Evolutionary conservation across 2,113 vertebrate genomes (phyloP).

Genomic region (Zosterops lateralis): DNA sequence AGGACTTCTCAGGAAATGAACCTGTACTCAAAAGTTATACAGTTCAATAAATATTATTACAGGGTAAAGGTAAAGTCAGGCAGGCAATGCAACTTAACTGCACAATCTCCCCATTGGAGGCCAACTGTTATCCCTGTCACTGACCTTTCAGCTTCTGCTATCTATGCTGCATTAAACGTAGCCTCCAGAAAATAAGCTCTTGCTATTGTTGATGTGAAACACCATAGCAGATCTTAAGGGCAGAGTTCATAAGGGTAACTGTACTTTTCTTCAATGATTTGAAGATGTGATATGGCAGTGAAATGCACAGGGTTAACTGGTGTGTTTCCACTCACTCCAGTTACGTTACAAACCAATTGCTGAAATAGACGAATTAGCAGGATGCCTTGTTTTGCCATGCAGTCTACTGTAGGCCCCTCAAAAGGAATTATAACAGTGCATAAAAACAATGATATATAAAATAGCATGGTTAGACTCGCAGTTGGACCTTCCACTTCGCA

Average conservation of each 20-base stretch:
- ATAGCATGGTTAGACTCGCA: accelerated
- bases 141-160: conserved; percentile 5
- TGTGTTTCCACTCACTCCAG: neutral
- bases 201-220: neutral
- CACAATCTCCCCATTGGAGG: neutral
- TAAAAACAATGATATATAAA: neutral
- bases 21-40: neutral
- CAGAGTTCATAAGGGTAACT: neutral
- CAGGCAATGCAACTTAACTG: neutral
- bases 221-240: neutral
- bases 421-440: neutral
- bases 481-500: neutral
- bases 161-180: neutral
- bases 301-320: neutral
- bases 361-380: neutral
- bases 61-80: neutral
- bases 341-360: neutral
- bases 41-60: neutral
- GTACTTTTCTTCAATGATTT: neutral
- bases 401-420: neutral
- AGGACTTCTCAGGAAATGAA: neutral
- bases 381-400: neutral
- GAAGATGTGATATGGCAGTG: neutral
- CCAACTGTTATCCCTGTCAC: neutral
- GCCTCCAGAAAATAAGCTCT: neutral